A percentile compares a stretch with the other conserved stretches of the same genome.
These are phyloP conservation scores for Auanema freiburgensis DNA, from an alignment of 2,888 invertebrate species.

Conservation along the genomic window DNA sequence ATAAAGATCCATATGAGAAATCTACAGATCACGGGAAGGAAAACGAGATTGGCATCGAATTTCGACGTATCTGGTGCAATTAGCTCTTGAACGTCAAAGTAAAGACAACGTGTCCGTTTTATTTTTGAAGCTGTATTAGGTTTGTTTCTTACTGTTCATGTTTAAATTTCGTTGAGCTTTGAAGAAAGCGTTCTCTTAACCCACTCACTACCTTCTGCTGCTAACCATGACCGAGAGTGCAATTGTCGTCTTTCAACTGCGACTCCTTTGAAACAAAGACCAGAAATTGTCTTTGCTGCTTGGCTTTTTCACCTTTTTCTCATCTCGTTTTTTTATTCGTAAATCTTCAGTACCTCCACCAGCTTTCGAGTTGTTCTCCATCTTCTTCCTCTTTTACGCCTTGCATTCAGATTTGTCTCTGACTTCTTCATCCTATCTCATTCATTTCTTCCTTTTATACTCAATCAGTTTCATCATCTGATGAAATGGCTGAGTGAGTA, in stretches of 20 bases:
- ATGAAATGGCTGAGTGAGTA: too few relatives aligned
- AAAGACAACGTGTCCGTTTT: slow-evolving; percentile 93
- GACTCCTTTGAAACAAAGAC: too few relatives aligned
- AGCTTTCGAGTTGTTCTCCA: background rate
- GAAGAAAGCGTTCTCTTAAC: too few relatives aligned
- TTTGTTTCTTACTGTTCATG: slow-evolving; percentile 7
- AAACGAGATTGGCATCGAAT: slow-evolving; percentile 22
- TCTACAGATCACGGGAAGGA: background rate
- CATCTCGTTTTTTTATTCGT: background rate
- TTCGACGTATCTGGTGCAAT: slow-evolving; percentile 82
- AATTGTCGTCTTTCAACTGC: too few relatives aligned
- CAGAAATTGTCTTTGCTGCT: too few relatives aligned
- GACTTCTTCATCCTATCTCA: background rate
- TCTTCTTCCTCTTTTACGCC: slow-evolving; percentile 3
- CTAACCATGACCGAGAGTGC: too few relatives aligned
- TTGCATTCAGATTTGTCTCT: slow-evolving; percentile 1
- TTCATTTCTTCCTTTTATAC: background rate
- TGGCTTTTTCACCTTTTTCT: background rate
- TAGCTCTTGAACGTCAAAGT: slow-evolving; percentile 88
- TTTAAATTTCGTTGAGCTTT: background rate
- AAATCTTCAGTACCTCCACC: too few relatives aligned
- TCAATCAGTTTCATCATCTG: background rate
- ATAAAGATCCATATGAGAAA: background rate
- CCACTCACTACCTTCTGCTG: too few relatives aligned
- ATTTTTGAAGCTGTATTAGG: slow-evolving; percentile 76